Conservation (phyloP, 2,113 vertebrate genomes). For the Perca fluviatilis region DNA sequence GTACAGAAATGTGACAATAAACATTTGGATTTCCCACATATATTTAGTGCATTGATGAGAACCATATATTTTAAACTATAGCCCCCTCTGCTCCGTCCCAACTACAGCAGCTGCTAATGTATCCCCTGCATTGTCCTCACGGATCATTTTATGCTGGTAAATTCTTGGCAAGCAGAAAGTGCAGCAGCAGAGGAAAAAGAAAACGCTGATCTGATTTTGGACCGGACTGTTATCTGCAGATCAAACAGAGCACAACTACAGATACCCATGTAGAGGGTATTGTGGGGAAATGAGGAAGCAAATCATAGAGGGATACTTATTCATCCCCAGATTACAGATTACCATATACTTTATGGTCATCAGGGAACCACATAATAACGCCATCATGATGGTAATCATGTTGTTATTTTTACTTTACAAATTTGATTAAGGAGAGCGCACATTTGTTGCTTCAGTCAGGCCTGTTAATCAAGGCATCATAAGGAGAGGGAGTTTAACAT, state of each 20-base stretch:
- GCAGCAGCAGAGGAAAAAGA: conserved; percentile 33
- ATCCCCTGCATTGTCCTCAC: background rate
- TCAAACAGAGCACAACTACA: conserved; percentile 10
- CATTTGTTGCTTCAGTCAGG: conserved; percentile 15
- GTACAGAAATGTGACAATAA: background rate
- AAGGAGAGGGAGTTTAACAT: background rate
- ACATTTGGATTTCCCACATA: background rate
- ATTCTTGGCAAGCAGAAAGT: conserved; percentile 38
- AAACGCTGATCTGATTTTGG: conserved; percentile 23
- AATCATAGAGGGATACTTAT: background rate
- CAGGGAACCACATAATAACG: conserved; percentile 15
- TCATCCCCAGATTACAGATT: conserved; percentile 13
- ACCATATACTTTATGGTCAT: background rate
- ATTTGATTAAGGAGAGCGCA: background rate
- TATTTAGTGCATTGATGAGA: background rate
- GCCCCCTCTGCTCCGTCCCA: background rate
- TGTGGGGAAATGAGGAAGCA: conserved; percentile 6
- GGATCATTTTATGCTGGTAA: conserved; percentile 29
- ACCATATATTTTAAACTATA: background rate
- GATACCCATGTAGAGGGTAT: background rate
- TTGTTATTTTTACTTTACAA: background rate
- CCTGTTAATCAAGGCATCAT: background rate
- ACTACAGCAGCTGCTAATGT: background rate
- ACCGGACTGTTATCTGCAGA: conserved; percentile 33
- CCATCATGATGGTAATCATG: background rate